These are phyloP conservation scores for Esperia sulphurella DNA, from an alignment of 2,888 invertebrate species.

Conservation along the genomic window DNA sequence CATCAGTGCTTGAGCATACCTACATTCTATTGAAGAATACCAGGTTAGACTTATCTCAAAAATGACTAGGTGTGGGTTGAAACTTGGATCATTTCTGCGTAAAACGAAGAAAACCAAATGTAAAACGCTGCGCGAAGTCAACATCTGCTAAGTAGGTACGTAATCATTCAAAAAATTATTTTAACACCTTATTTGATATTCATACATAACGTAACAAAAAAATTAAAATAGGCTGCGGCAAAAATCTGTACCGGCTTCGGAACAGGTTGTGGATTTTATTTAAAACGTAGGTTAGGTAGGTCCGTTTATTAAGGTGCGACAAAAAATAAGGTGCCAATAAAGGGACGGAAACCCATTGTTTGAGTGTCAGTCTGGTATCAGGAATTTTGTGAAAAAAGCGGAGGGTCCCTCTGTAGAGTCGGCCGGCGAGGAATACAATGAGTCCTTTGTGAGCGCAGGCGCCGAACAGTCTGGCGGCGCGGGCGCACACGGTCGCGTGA, in stretches of 20 bases:
- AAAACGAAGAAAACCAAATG: no score
- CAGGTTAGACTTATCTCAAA: no score
- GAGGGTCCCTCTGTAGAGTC: constrained; percentile 63
- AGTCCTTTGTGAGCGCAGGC: constrained; percentile 71
- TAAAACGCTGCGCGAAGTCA: no score
- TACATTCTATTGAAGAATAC: no score
- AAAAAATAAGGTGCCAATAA: constrained; percentile 79
- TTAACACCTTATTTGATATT: neutral
- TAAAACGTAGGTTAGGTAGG: constrained; percentile 62
- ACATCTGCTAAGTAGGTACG: no score
- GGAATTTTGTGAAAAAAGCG: constrained; percentile 67
- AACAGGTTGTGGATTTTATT: constrained; percentile 72
- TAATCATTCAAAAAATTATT: no score
- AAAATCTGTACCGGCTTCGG: constrained; percentile 40
- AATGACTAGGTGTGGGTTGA: no score
- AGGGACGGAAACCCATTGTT: constrained; percentile 79
- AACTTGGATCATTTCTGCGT: no score
- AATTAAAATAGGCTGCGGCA: constrained; percentile 26
- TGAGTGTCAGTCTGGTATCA: constrained; percentile 71
- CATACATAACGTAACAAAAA: constrained; percentile 11
- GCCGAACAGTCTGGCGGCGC: constrained; percentile 72
- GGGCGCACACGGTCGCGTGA: constrained; percentile 21
- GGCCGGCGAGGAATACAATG: constrained; percentile 65
- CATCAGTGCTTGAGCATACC: no score
- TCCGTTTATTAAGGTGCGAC: constrained; percentile 58